Evolutionary conservation across 1,140 invertebrate species (phyloP), one percentile per base, ranked within the genome.

Genomic region (Anoplophora glabripennis): DNA sequence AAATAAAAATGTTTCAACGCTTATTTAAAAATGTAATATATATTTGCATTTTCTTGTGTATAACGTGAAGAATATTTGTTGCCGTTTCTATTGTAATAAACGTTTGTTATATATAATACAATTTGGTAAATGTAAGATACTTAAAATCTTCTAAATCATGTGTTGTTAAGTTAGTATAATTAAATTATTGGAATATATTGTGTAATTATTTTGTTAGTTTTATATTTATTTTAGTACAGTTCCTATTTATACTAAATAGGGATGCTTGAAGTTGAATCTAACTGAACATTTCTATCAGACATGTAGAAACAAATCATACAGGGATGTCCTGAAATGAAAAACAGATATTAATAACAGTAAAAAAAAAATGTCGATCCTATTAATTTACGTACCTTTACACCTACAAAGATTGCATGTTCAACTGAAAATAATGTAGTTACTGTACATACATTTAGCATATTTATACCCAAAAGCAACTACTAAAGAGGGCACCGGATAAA

Each of bases 301-400:
- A 70, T 64, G 53, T 53, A 64, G 34, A 63, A 56, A 44, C 59
- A 68, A 60, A 66, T 60, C 41, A 53, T 59, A 42, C 68, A 68
- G 51, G 59, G 64, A 44, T 64, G 47, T 44, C 61, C 67, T 69
- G 63, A 37, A 69, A 69, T 47, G 47, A 40, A 35, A 63, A 58
- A 47, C 14, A 40, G 8, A 14, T 15, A 8, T 40, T 11, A 15
- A 18, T 11, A 21, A n/a, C 17, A 46, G 18, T 46, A 18, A 46
- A 46, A 11, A 46, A 46, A 8, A 46, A 9, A 44, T 17, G 15
- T n/a, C 15, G 0, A 17, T n/a, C 5, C 9, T 15, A 15, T 8
- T 0, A 42, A 42, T 42, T n/a, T 42, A 17, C 21, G 21, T 28
- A 28, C 21, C 21, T 28, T 28, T 28, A 3, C 21, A 28, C 21